phyloP scores from a whole-genome alignment of 2,888 invertebrate genomes.

The Netelia inedita region DNA sequence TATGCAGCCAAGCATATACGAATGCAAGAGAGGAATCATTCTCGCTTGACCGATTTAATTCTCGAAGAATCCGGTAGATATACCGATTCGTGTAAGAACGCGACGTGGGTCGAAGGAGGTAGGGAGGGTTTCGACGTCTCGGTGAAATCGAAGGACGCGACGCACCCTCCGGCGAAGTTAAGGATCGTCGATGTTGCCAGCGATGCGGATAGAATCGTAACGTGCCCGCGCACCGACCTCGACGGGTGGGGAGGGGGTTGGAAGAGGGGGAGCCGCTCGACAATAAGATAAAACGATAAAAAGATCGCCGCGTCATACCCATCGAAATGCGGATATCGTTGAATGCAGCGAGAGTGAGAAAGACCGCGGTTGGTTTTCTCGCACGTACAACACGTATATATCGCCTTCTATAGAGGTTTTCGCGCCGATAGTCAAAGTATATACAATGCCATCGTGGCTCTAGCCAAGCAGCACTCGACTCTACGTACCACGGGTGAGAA shows the following conservation, averaged over 20 bases:
- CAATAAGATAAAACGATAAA: constrained; percentile 71
- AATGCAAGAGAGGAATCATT: neutral
- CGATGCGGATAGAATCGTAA: constrained; percentile 63
- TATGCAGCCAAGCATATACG: neutral
- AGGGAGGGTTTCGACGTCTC: constrained; percentile 4
- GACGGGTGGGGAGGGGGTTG: neutral
- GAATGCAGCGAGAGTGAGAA: constrained; percentile 33
- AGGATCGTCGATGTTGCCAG: constrained; percentile 66
- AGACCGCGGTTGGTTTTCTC: neutral
- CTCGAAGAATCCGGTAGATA: neutral
- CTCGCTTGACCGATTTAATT: neutral
- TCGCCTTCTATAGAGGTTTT: neutral
- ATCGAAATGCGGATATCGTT: constrained; percentile 70
- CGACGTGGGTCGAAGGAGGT: neutral
- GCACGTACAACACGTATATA: neutral
- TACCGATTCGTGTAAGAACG: neutral
- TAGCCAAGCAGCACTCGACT: constrained; percentile 43
- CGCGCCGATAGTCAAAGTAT: constrained; percentile 13
- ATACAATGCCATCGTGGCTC: constrained; percentile 11
- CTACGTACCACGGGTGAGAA: neutral
- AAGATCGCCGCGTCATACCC: constrained; percentile 73
- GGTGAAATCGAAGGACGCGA: constrained; percentile 51
- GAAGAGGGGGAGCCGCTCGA: constrained; percentile 8
- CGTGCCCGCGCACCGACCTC: constrained; percentile 39
- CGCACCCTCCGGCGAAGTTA: constrained; percentile 61